Base-by-base conservation (phyloP, 2,113 vertebrate genomes). In the Ammodytes dubius region DNA sequence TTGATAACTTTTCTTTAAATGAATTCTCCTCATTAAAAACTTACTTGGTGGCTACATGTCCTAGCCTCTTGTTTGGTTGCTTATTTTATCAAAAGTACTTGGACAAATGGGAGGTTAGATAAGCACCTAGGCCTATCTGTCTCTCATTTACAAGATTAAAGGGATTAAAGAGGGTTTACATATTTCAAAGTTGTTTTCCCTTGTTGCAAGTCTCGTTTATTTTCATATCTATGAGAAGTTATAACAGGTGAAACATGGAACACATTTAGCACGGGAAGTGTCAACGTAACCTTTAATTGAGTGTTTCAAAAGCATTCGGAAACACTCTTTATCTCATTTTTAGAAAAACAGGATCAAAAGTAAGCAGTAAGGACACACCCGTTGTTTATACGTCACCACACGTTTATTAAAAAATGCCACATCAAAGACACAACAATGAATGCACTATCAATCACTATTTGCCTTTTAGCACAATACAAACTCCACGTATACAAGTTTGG, bases 361-460 rank as follows among this genome's bases (percentile, higher is more conserved):
- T 5, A 27, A 56, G 19, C 40, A 9, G 11, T 27, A 5, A 10
- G 37, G 12, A 56, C 59, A 58, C 53, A 40, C 37, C 19, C 4
- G 15, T 3, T 57, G 37, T 67, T 60, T 52, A 3, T 50, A 8
- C n/a, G 42, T 74, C 68, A 77, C 7, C n/a, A 10, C 50, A 42
- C 45, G 8, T 61, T 70, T n/a, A 70, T 47, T 60, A 66, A 60
- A 27, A 27, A 27, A 37, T 15, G 3, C 56, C 57, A 65, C 68
- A 54, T 85, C 37, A 82, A 74, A 87, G 65, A 66, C 14, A 66
- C 14, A 27, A 49, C 64, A 27, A 70, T 61, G 6, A 80, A 60
- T 11, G 42, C 14, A 13, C 65, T 4, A 61, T 88, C 6, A 65
- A 65, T 81, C 60, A 50, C 19, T 60, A 57, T 10, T 45, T 43